Evolutionary conservation across 2,888 invertebrate species (phyloP).

Genomic region (Nasonovia ribisnigri): DNA sequence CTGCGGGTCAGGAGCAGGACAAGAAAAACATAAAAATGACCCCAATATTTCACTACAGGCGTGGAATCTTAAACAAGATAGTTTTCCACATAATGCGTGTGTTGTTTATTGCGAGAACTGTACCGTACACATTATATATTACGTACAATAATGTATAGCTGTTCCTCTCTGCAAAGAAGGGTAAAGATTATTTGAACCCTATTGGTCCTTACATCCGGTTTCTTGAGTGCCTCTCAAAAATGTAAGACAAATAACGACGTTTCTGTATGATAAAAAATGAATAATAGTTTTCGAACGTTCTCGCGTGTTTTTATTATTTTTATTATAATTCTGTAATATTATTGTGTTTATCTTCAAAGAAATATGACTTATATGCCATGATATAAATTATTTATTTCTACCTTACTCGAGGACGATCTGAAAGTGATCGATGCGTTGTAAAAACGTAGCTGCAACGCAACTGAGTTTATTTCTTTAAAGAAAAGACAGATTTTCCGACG

Average conservation of each 20-base stretch:
- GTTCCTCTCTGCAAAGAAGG: neutral
- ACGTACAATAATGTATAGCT: neutral
- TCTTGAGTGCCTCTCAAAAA: neutral
- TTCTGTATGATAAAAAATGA: neutral
- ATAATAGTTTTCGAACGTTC: neutral
- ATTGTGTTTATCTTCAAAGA: neutral
- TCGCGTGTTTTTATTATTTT: neutral
- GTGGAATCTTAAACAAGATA: conserved; percentile 1
- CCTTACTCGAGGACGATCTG: neutral
- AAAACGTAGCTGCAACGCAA: neutral
- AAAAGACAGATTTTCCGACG: neutral
- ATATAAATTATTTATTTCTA: neutral
- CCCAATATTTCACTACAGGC: neutral
- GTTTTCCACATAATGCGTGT: neutral
- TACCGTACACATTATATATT: neutral
- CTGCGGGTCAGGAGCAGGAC: neutral
- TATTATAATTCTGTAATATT: neutral
- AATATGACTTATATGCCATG: neutral
- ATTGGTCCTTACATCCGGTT: conserved; percentile 10
- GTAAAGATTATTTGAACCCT: neutral
- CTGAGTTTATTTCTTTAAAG: neutral
- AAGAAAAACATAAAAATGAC: neutral
- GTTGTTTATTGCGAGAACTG: conserved; percentile 9
- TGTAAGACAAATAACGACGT: neutral
- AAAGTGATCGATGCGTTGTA: neutral